Base-by-base conservation (phyloP, 2,888 invertebrate species). In the Tenthredo scrophulariae region DNA sequence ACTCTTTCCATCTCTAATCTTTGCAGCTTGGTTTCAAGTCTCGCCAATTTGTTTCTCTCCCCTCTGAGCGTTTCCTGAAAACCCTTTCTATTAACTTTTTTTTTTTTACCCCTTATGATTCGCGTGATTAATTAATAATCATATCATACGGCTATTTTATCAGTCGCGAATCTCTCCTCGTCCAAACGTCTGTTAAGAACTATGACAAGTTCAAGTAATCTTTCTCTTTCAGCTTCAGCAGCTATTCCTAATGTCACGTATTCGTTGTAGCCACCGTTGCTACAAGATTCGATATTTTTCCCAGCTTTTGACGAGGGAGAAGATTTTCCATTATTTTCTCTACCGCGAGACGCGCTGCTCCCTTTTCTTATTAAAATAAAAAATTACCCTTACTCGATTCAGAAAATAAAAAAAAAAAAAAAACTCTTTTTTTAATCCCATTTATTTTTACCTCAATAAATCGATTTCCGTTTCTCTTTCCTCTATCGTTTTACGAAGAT, bases 201-300 rank as follows among this genome's bases (percentile, higher is more conserved):
- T 7, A 94, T 92, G 0, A 96, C 94, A 70, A 96, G 91, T 85
- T 96, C 95, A 1, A 96, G 91, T 4, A 96, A 91, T 77, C 95
- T 94, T 85, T 95, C 93, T 22, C 95, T 94, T 93, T 96, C 96
- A 72, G 95, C 95, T 90, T 96, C 96, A 0, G 95, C 94, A 0
- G 95, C 95, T 4, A 94, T 94, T 88, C 95, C 94, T 93, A 95
- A 93, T 9, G 94, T 90, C 2, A 91, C 90, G 77, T 91, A 91
- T 85, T 92, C 92, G 87, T 91, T 90, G 2, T 89, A 88, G 29
- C 90, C 89, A 18, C 85, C 86, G 33, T 79, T 87, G 84, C 86
- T 87, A n/a, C 72, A 13, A 13, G 2, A 22, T 74, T 43, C 40
- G 5, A 13, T 46, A 72, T 18, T 40, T 58, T 65, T 26, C 22